A percentile compares a stretch with the other conserved stretches of the same genome.
These are phyloP conservation scores for Chelonia mydas DNA, from an alignment of 2,797 vertebrate genomes.

Conservation along the genomic window DNA sequence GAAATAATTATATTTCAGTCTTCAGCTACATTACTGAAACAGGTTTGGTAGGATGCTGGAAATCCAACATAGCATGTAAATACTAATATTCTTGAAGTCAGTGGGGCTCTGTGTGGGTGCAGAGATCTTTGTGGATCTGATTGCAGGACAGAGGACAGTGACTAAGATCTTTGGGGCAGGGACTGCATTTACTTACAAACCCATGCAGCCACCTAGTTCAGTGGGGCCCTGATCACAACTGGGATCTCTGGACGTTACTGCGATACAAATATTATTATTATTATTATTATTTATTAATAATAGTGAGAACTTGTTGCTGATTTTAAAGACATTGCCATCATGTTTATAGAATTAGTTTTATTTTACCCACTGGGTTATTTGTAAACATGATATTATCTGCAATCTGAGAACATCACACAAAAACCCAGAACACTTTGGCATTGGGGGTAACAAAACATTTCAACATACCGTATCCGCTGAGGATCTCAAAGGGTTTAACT, in stretches of 20 bases:
- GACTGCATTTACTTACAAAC: not conserved
- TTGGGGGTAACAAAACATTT: not conserved
- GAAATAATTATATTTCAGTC: conserved; percentile 4
- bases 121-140: not conserved
- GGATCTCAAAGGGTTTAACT: not conserved
- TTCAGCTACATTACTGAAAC: not conserved
- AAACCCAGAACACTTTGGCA: not conserved
- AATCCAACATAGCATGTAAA: not conserved
- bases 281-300: not conserved
- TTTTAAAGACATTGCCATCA: not conserved
- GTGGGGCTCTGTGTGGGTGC: not conserved
- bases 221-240: not conserved
- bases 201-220: not conserved
- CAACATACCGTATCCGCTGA: accelerated
- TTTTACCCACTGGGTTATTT: not conserved
- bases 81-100: not conserved
- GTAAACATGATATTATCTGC: not conserved
- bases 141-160: not conserved
- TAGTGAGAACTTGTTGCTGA: not conserved
- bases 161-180: not conserved
- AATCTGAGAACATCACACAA: not conserved
- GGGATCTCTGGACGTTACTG: not conserved
- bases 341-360: not conserved
- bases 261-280: not conserved
- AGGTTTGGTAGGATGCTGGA: not conserved